phyloP scores from a whole-genome alignment of 2,888 invertebrate genomes.

The Chrysodeixis includens region DNA sequence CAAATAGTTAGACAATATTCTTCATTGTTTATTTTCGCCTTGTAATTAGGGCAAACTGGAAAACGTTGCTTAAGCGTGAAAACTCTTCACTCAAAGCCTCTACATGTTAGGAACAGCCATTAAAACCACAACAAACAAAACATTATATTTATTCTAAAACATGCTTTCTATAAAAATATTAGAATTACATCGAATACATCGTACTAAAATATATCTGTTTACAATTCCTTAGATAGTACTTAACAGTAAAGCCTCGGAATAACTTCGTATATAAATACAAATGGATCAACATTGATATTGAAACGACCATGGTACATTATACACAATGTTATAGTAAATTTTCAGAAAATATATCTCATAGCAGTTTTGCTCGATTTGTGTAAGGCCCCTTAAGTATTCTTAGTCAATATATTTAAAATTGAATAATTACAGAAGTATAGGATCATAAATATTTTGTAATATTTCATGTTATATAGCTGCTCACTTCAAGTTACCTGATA shows the following conservation, averaged over 20 bases:
- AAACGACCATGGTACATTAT: neutral
- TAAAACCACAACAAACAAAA: constrained; percentile 88
- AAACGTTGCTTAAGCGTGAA: constrained; percentile 40
- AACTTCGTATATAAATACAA: constrained; percentile 33
- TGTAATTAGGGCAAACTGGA: constrained; percentile 21
- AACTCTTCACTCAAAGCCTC: constrained; percentile 55
- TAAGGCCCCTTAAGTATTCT: neutral
- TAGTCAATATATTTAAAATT: neutral
- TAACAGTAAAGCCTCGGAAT: constrained; percentile 62
- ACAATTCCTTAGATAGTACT: constrained; percentile 66
- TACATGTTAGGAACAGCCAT: constrained; percentile 80
- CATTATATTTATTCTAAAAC: constrained; percentile 85
- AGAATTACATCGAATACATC: constrained; percentile 71
- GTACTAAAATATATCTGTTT: constrained; percentile 71
- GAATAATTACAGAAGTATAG: constrained; percentile 22
- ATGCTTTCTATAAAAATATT: constrained; percentile 79
- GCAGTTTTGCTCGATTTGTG: neutral
- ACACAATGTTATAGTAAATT: neutral
- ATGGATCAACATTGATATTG: constrained; percentile 12
- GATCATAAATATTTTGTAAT: constrained; percentile 23
- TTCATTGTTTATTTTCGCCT: constrained; percentile 31
- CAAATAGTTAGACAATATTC: constrained; percentile 35
- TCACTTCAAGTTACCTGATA: neutral
- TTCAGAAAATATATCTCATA: neutral
- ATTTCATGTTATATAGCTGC: constrained; percentile 19